These are phyloP conservation scores for Percopsis omiscomaycus DNA, from an alignment of 2,797 vertebrate species.

Conservation along the genomic window DNA sequence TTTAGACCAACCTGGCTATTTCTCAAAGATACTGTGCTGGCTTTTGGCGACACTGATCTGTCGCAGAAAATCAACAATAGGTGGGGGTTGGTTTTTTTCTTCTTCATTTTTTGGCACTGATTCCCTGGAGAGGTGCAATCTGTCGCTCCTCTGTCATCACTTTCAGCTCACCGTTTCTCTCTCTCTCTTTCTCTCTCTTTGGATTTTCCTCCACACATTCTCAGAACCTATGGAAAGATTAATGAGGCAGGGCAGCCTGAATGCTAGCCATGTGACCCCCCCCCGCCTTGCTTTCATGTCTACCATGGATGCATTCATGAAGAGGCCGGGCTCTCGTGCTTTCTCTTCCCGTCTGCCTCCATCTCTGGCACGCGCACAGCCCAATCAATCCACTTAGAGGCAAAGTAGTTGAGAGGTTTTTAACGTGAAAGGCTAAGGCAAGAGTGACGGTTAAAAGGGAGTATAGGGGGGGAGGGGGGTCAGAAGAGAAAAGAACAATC, in stretches of 20 bases:
- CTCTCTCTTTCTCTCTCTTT: neutral
- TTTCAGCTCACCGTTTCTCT: slow-evolving; percentile 5
- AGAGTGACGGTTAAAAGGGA: too few relatives aligned
- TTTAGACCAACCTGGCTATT: neutral
- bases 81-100: neutral
- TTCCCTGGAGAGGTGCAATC: slow-evolving; percentile 43
- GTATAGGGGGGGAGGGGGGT: too few relatives aligned
- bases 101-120: slow-evolving; percentile 29
- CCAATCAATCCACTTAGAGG: slow-evolving; percentile 70
- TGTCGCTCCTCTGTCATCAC: slow-evolving; percentile 39
- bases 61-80: slow-evolving; percentile 15
- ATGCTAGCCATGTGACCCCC: neutral
- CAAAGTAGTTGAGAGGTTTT: slow-evolving; percentile 26
- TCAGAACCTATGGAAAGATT: slow-evolving; percentile 11
- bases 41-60: slow-evolving; percentile 26
- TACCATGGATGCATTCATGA: slow-evolving; percentile 14
- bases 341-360: too few relatives aligned
- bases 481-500: too few relatives aligned
- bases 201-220: slow-evolving; percentile 13
- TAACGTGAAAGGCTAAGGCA: too few relatives aligned
- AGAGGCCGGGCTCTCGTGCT: too few relatives aligned
- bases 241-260: neutral
- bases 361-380: too few relatives aligned
- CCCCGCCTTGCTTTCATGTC: slow-evolving; percentile 1
- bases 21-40: slow-evolving; percentile 16